Conservation (phyloP, 2,113 vertebrate species). For the Athene cunicularia region DNA sequence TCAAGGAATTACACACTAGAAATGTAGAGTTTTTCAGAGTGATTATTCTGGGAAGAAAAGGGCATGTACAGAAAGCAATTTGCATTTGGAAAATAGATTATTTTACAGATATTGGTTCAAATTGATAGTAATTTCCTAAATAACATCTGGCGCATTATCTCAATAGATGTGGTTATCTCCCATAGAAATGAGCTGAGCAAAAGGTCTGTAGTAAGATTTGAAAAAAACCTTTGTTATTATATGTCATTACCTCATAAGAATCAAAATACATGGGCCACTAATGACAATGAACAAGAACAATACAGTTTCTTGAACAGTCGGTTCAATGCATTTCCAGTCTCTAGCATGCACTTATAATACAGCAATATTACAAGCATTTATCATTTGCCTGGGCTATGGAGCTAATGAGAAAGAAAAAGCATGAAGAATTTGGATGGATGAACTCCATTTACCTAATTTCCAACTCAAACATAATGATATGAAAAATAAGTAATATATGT, state of each 20-base stretch:
- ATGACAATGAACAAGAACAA: conserved; percentile 32
- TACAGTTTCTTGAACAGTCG: conserved; percentile 9
- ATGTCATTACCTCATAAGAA: conserved; percentile 9
- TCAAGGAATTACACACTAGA: neutral
- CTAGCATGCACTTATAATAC: conserved; percentile 4
- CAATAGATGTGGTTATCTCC: conserved; percentile 22
- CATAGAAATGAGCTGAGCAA: neutral
- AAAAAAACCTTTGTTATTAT: conserved; percentile 49
- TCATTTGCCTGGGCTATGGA: conserved; percentile 30
- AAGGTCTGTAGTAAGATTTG: neutral
- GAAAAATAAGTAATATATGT: neutral
- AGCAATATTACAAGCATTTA: conserved; percentile 22
- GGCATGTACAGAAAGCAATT: neutral
- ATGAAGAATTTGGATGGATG: conserved; percentile 9
- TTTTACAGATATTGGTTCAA: conserved; percentile 34
- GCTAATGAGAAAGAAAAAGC: conserved; percentile 35
- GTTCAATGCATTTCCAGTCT: conserved; percentile 25
- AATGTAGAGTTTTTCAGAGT: neutral
- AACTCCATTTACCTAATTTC: conserved; percentile 33
- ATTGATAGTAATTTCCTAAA: neutral
- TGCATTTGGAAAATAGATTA: conserved; percentile 41
- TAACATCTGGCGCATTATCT: conserved; percentile 47
- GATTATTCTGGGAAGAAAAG: neutral
- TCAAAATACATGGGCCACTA: neutral
- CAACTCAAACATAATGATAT: neutral